phyloP scores from a whole-genome alignment of 2,113 vertebrate species.

The Stegastes partitus region DNA sequence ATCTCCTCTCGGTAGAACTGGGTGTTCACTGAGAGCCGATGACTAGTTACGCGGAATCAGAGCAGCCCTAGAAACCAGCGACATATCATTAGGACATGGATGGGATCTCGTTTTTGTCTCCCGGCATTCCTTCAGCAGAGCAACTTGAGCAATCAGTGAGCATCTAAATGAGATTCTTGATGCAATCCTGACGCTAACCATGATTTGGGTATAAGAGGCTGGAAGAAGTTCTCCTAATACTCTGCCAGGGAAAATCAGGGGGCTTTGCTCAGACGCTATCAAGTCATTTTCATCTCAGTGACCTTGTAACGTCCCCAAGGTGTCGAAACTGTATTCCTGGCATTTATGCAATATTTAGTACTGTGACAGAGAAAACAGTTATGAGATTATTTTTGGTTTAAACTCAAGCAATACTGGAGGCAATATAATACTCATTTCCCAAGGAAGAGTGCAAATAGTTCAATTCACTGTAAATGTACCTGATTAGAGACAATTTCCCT shows the following conservation, averaged over 20 bases:
- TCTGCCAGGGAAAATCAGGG: slow-evolving; percentile 16
- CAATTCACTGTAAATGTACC: background rate
- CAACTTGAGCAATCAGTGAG: slow-evolving; percentile 57
- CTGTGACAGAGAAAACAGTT: slow-evolving; percentile 5
- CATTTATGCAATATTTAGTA: slow-evolving; percentile 11
- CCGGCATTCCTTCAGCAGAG: slow-evolving; percentile 17
- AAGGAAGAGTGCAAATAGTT: background rate
- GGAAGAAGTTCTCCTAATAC: background rate
- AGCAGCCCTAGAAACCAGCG: slow-evolving; percentile 28
- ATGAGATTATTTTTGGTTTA: background rate
- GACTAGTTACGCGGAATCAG: slow-evolving; percentile 35
- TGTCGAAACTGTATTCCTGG: background rate
- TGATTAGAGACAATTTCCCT: background rate
- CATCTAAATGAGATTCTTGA: slow-evolving; percentile 41
- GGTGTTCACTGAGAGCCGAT: slow-evolving; percentile 30
- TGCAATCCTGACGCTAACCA: background rate
- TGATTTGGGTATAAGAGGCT: slow-evolving; percentile 9
- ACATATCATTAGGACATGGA: slow-evolving; percentile 34
- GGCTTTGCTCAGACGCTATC: slow-evolving; percentile 10
- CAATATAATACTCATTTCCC: background rate
- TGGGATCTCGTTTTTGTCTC: slow-evolving; percentile 31
- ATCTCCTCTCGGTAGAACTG: slow-evolving; percentile 13
- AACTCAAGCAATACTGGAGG: background rate
- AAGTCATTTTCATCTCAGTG: slow-evolving; percentile 25
- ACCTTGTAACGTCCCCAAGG: slow-evolving; percentile 16